These are phyloP conservation scores for Cliona cf. orientalis DNA, from an alignment of 37 sponge, comb jelly and placozoan species.

Conservation along the genomic window DNA sequence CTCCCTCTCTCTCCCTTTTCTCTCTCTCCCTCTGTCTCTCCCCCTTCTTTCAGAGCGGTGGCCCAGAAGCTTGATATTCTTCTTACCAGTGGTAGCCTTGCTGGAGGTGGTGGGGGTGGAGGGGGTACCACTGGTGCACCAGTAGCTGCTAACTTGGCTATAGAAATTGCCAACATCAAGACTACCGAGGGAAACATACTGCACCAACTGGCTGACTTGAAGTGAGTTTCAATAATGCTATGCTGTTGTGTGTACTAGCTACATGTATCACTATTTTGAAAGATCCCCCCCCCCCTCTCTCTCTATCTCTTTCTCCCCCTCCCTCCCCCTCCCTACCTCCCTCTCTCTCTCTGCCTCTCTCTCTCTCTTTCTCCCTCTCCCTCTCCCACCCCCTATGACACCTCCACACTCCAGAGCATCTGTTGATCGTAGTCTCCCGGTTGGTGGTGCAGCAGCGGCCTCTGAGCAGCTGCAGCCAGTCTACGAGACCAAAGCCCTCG, in stretches of 20 bases:
- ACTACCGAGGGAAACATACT: slow-evolving; percentile 33
- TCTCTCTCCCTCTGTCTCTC: slow-evolving; percentile 1
- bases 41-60: slow-evolving; percentile 11
- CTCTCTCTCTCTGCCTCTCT: too few relatives aligned
- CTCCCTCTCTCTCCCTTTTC: slow-evolving; percentile 3
- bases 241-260: neutral
- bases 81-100: neutral
- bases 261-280: too few relatives aligned
- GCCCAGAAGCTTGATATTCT: slow-evolving; percentile 28
- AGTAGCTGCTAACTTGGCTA: neutral
- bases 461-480: slow-evolving; percentile 67
- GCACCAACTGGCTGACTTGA: slow-evolving; percentile 55
- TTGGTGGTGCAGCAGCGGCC: slow-evolving; percentile 3
- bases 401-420: neutral
- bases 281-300: too few relatives aligned
- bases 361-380: too few relatives aligned
- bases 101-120: neutral
- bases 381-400: neutral
- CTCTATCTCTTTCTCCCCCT: too few relatives aligned
- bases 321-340: too few relatives aligned
- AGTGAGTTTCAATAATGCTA: slow-evolving; percentile 1
- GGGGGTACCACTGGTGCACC: neutral
- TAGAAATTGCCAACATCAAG: slow-evolving; percentile 26
- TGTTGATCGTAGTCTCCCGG: slow-evolving; percentile 10
- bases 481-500: slow-evolving; percentile 43